Percentiles rank a stretch among this genome's conserved stretches.
phyloP scores from a whole-genome alignment of 2,113 vertebrate genomes.

The Eurystomus gularis region DNA sequence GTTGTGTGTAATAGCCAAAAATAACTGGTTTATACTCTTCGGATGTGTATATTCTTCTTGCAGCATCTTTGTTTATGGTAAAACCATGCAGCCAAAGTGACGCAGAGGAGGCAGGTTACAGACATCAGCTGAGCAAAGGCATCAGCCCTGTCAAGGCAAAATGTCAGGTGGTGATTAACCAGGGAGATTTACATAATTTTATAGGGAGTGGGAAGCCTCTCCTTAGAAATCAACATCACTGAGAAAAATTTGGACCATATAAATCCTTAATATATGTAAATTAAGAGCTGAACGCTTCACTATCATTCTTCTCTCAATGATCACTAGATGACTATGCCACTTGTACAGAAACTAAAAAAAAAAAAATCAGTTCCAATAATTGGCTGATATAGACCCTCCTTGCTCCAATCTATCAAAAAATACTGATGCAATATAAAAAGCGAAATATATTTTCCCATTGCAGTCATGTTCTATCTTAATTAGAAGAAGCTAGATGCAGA shows the following conservation, averaged over 20 bases:
- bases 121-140: background rate
- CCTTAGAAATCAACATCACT: slow-evolving; percentile 23
- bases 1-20: background rate
- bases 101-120: background rate
- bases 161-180: slow-evolving; percentile 45
- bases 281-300: background rate
- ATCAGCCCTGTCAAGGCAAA: slow-evolving; percentile 3
- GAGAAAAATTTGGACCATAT: background rate
- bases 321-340: background rate
- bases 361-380: background rate
- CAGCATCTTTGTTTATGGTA: background rate
- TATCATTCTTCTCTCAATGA: background rate
- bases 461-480: background rate
- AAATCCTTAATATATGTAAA: slow-evolving; percentile 1
- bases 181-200: slow-evolving; percentile 20
- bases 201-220: slow-evolving; percentile 44
- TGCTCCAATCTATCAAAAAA: background rate
- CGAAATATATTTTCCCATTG: background rate
- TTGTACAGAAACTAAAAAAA: background rate
- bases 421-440: background rate
- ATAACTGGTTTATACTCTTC: background rate
- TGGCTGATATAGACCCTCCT: background rate
- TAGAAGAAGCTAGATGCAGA: background rate
- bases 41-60: background rate
- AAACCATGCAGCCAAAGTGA: slow-evolving; percentile 6